A percentile compares a stretch with the other conserved stretches of the same genome.
phyloP scores from a whole-genome alignment of 2,888 invertebrate species.

The Smittia aterrima region DNA sequence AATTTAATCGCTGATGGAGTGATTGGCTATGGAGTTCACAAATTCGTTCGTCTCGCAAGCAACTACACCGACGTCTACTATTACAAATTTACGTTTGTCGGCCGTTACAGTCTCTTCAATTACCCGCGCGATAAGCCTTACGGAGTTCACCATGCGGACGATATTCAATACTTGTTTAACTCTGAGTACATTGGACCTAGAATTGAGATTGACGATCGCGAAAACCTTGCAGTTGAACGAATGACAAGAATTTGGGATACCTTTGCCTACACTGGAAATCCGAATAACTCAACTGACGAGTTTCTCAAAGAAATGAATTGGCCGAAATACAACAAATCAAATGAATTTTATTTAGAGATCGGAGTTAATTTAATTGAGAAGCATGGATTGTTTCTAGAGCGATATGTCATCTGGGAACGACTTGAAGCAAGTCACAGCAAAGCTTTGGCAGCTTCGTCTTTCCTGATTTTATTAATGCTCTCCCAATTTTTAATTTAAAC shows the following conservation, averaged over 20 bases:
- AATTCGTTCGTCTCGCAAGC: conserved; percentile 61
- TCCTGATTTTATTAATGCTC: too few relatives aligned
- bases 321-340: background rate
- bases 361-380: background rate
- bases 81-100: conserved; percentile 62
- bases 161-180: conserved; percentile 56
- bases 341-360: background rate
- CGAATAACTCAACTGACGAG: background rate
- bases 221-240: conserved; percentile 50
- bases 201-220: conserved; percentile 53
- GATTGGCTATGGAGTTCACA: conserved; percentile 61
- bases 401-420: background rate
- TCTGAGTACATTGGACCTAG: conserved; percentile 52
- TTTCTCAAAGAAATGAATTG: background rate
- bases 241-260: conserved; percentile 53
- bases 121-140: conserved; percentile 51
- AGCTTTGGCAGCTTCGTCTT: too few relatives aligned
- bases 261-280: conserved; percentile 52
- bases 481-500: too few relatives aligned
- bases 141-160: conserved; percentile 57
- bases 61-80: conserved; percentile 62
- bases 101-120: conserved; percentile 57
- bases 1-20: conserved; percentile 61
- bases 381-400: background rate
- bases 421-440: too few relatives aligned